phyloP scores from a whole-genome alignment of 2,113 vertebrate genomes.

The Lophotis ruficrista region DNA sequence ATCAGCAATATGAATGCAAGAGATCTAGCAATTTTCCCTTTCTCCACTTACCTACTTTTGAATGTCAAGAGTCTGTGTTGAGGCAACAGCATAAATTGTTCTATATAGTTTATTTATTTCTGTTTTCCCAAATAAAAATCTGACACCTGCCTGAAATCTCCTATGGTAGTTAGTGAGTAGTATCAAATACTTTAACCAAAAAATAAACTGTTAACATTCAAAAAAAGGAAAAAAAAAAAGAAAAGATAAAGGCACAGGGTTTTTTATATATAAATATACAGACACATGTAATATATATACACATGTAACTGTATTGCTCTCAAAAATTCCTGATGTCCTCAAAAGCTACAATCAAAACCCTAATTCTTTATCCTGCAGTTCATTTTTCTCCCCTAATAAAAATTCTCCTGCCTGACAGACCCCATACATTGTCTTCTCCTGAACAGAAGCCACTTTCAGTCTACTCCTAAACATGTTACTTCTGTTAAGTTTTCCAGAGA shows the following conservation, averaged over 20 bases:
- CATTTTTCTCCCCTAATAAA: not conserved
- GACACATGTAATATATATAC: not conserved
- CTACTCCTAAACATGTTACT: not conserved
- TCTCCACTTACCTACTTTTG: not conserved
- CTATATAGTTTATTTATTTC: not conserved
- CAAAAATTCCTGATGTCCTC: not conserved
- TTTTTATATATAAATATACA: not conserved
- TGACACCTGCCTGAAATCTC: slow-evolving; percentile 17
- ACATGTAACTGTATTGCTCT: not conserved
- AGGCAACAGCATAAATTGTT: not conserved
- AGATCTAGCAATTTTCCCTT: not conserved
- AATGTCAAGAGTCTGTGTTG: not conserved
- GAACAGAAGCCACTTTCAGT: not conserved
- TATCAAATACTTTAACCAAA: not conserved
- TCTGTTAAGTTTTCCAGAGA: not conserved
- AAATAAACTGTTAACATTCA: not conserved
- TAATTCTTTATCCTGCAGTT: not conserved
- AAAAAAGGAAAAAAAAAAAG: not conserved
- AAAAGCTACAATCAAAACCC: not conserved
- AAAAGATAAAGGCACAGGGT: not conserved
- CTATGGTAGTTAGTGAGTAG: not conserved
- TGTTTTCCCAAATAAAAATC: slow-evolving; percentile 21
- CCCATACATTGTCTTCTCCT: not conserved
- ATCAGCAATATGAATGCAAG: not conserved
- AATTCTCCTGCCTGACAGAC: not conserved